Percentiles rank a stretch among this genome's conserved stretches.
phyloP scores from a whole-genome alignment of 2,888 invertebrate species.

The Erynnis tages region DNA sequence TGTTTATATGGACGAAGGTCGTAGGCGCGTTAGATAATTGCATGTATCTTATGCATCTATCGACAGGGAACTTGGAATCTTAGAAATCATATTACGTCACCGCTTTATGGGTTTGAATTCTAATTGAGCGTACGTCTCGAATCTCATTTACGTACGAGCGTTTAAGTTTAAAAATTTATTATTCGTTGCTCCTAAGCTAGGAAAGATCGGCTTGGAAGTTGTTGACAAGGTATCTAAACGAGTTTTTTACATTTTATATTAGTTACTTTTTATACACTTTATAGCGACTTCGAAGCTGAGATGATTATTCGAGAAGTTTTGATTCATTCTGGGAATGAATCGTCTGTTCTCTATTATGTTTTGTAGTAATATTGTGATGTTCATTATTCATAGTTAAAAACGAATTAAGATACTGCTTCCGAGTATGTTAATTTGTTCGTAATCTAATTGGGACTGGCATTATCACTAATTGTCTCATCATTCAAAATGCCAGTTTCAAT shows the following conservation, averaged over 20 bases:
- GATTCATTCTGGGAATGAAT: neutral
- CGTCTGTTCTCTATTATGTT: neutral
- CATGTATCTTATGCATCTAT: conserved; percentile 16
- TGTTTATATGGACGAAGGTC: conserved; percentile 24
- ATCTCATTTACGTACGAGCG: conserved; percentile 17
- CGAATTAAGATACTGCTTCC: conserved; percentile 11
- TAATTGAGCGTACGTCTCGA: conserved; percentile 3
- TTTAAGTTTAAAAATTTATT: neutral
- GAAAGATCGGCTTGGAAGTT: neutral
- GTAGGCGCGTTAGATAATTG: conserved; percentile 9
- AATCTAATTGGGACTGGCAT: conserved; percentile 16
- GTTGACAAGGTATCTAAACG: neutral
- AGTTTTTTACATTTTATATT: too few relatives aligned
- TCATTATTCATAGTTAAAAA: conserved; percentile 11
- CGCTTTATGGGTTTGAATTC: neutral
- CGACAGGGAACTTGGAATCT: conserved; percentile 11
- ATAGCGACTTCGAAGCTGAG: neutral
- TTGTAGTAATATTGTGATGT: neutral
- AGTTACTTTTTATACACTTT: neutral
- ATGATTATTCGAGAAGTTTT: neutral
- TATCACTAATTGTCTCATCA: neutral
- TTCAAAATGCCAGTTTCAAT: conserved; percentile 43
- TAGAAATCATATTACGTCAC: conserved; percentile 14
- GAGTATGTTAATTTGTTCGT: conserved; percentile 13
- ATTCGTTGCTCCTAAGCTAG: neutral